Percentiles rank a stretch among this genome's conserved stretches.
phyloP scores from a whole-genome alignment of 2,113 vertebrate species.

The Excalfactoria chinensis region DNA sequence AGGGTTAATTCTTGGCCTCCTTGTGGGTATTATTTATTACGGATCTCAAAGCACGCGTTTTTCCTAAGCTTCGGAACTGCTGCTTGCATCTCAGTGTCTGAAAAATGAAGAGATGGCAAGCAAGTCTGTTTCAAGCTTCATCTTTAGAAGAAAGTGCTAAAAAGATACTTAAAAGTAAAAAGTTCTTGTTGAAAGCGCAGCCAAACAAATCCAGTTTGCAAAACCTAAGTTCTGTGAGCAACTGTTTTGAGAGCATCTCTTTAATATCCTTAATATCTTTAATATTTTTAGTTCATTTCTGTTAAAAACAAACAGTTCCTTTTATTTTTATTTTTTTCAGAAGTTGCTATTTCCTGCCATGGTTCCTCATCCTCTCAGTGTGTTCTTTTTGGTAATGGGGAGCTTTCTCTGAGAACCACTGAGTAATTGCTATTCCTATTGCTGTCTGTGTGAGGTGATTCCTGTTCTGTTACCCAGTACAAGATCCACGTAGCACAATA shows the following conservation, averaged over 20 bases:
- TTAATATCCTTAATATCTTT: no score
- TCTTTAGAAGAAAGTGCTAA: no score
- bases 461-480: not conserved
- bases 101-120: no score
- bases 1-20: accelerated
- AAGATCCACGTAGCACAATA: not conserved
- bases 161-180: no score
- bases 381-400: not conserved
- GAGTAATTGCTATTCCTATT: not conserved
- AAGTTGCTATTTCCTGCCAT: not conserved
- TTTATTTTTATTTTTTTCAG: not conserved
- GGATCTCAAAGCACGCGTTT: no score
- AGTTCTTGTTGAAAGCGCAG: no score
- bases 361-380: not conserved
- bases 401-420: not conserved
- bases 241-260: no score
- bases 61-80: no score
- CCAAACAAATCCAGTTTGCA: no score
- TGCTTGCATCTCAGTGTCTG: no score
- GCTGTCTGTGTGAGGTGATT: not conserved
- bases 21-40: accelerated
- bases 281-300: not conserved
- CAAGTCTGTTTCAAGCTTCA: no score
- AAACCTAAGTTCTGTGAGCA: no score
- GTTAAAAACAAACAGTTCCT: not conserved